Evolutionary conservation across 2,797 vertebrate genomes (phyloP), one percentile per base, ranked within the genome.

Genomic region (Holocentrus rufus): DNA sequence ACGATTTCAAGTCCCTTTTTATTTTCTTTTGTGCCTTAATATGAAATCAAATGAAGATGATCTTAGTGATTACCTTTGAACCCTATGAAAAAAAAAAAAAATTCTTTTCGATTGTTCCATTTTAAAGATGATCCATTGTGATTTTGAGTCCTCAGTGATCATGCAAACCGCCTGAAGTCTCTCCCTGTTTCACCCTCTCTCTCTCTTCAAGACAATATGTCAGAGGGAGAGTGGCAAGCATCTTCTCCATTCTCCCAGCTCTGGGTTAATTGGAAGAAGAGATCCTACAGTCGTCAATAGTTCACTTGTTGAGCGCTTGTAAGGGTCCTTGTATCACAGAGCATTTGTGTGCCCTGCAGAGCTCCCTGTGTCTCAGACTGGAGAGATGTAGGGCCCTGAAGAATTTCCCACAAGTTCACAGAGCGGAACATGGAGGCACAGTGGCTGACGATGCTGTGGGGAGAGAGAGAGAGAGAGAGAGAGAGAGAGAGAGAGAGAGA

Each of bases 291-390:
- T 92, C 94, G 93, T 95, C 93, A 93, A 94, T 94, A 94, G 90
- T 79, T 91, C 90, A 94, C 93, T 94, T 94, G 94, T 95, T 94
- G 93, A 92, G 86, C 89, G 83, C 90, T 87, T 93, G 92, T 91
- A 90, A 93, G 92, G 89, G 7, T 10, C 87, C 82, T 91, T 91
- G 91, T 90, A 90, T 91, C 92, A 94, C 90, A 3, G 82, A 92
- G 92, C 84, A 91, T 88, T 90, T 92, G 92, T 91, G 88, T 88
- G 86, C 88, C 91, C 75, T 77, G 88, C 84, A 76, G 88, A 90
- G 85, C 90, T 79, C 86, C 84, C 91, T 87, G 86, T 84, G 79
- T 90, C 87, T 89, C 80, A 83, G 80, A 85, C 86, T 79, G 31
- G 42, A n/a, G 86, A 88, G 84, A 87, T 89, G 86, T 57, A 54